Conservation (phyloP, 2,797 vertebrate species). For the Alfaro cultratus region DNA sequence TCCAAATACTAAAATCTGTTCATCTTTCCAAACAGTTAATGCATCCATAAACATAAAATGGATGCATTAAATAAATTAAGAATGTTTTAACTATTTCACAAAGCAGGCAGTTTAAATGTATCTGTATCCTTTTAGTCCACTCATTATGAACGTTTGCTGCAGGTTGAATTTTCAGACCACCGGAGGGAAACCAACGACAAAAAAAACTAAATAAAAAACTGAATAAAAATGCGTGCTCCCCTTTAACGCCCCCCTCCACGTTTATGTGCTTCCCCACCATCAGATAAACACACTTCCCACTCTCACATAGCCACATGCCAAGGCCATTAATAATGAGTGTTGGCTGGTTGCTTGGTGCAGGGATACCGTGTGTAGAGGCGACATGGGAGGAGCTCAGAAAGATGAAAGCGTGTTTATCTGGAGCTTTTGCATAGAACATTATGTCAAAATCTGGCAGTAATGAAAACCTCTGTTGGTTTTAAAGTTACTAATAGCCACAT, state of each 20-base stretch:
- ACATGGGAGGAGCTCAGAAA: slow-evolving; percentile 49
- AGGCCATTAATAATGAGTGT: slow-evolving; percentile 64
- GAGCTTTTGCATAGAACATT: slow-evolving; percentile 66
- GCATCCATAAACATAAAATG: too few relatives aligned
- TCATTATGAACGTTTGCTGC: not conserved
- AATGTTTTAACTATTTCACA: not conserved
- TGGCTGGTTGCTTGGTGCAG: slow-evolving; percentile 33
- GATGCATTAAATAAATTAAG: not conserved
- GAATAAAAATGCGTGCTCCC: not conserved
- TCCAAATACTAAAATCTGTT: not conserved
- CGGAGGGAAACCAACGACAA: slow-evolving; percentile 41
- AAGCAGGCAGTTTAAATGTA: not conserved
- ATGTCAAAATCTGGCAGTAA: slow-evolving; percentile 42
- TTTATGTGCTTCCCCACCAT: slow-evolving; percentile 31
- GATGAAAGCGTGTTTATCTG: slow-evolving; percentile 68
- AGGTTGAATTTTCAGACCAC: not conserved
- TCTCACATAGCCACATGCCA: slow-evolving; percentile 34
- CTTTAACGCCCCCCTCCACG: slow-evolving; percentile 21
- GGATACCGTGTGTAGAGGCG: slow-evolving; percentile 29
- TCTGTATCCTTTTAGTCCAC: not conserved
- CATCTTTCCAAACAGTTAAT: not conserved
- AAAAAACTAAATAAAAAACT: not conserved
- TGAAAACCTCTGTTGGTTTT: slow-evolving; percentile 30
- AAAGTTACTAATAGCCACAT: slow-evolving; percentile 23
- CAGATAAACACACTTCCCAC: slow-evolving; percentile 35